A percentile compares a stretch with the other conserved stretches of the same genome.
Evolutionary conservation across 2,797 vertebrate genomes (phyloP).

Genomic region (Bradypodion pumilum): DNA sequence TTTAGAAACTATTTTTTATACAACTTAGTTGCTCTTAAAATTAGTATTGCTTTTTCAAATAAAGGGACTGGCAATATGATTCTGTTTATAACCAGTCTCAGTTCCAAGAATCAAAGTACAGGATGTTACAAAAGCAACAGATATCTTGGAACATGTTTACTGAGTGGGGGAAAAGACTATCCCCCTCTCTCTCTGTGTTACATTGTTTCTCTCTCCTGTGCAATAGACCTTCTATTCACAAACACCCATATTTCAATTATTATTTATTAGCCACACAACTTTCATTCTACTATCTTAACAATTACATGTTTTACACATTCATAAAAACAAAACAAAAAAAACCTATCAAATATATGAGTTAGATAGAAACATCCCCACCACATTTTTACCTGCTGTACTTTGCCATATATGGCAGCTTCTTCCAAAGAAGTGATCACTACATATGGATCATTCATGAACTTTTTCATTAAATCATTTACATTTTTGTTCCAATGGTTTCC

Average conservation of each 20-base stretch:
- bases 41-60: too few relatives aligned
- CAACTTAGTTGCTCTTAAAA: not conserved
- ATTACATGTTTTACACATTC: not conserved
- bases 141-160: too few relatives aligned
- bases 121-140: too few relatives aligned
- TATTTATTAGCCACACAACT: not conserved
- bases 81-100: not conserved
- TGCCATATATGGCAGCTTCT: constrained; percentile 88
- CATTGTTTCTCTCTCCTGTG: not conserved
- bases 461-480: constrained; percentile 74
- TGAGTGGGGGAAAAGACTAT: too few relatives aligned
- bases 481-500: constrained; percentile 81
- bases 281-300: not conserved
- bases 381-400: constrained; percentile 85
- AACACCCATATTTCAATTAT: not conserved
- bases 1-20: not conserved
- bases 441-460: constrained; percentile 82
- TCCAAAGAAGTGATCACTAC: constrained; percentile 81
- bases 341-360: not conserved
- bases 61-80: not conserved
- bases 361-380: accelerated
- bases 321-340: not conserved
- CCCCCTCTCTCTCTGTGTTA: too few relatives aligned
- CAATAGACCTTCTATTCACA: not conserved
- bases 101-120: not conserved